Evolutionary conservation across 1,140 invertebrate species (phyloP).

Genomic region (Helicoverpa armigera): DNA sequence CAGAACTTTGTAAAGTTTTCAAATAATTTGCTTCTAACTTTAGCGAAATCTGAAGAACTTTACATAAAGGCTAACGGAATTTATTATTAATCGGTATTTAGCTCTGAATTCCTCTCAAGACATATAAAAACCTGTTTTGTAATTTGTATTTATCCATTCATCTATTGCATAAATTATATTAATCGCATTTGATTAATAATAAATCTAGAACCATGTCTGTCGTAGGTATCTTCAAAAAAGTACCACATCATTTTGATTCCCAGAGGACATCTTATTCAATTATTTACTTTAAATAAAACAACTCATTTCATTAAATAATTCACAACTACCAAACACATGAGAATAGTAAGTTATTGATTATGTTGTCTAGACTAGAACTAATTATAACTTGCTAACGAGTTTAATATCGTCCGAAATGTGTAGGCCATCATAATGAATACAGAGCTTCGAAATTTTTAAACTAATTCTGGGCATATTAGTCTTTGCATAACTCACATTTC

Average conservation of each 20-base stretch:
- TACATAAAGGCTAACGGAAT: not conserved
- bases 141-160: too few relatives aligned
- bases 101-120: too few relatives aligned
- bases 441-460: not conserved
- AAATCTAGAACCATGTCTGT: too few relatives aligned
- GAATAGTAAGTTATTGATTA: conserved; percentile 14
- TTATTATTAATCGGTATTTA: too few relatives aligned
- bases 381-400: conserved; percentile 30
- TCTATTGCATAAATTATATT: too few relatives aligned
- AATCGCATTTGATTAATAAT: too few relatives aligned
- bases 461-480: not conserved
- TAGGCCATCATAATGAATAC: not conserved
- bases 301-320: not conserved
- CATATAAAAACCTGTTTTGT: too few relatives aligned
- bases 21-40: not conserved
- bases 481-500: too few relatives aligned
- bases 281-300: not conserved
- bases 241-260: too few relatives aligned
- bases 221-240: too few relatives aligned
- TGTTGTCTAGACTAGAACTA: conserved; percentile 14
- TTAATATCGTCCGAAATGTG: conserved; percentile 2
- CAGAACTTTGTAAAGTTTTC: not conserved
- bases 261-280: not conserved
- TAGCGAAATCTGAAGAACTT: not conserved
- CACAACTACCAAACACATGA: not conserved